Base-by-base conservation (phyloP, 2,888 invertebrate genomes). In the Bursaphelenchus okinawaensis region DNA sequence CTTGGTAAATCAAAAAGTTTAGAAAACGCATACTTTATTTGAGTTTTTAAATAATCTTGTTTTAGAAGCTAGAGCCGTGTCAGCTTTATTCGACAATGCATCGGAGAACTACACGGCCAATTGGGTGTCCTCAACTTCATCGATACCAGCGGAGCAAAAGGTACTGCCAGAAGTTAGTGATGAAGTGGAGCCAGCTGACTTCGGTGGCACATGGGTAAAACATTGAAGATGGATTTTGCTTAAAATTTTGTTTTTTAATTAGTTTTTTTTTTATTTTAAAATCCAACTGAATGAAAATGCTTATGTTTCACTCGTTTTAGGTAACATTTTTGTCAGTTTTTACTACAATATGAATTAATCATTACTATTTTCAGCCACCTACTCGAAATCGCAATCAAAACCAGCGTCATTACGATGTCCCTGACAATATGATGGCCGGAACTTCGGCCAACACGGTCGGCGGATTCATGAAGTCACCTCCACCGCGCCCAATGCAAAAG, bases 41-140 rank as follows among this genome's bases (percentile, higher is more conserved):
- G 29, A 29, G 12, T 29, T 12, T 29, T 29, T 29, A 12, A 29
- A 12, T 40, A 6, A 40, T 16, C n/a, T 40, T 4, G 40, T 40
- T 40, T 40, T n/a, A 40, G 40, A 40, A 4, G 16, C 40, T 16
- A 40, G 40, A 40, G 12, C 40, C 12, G 40, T 40, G 16, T 40
- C 40, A 40, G 40, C 65, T 12, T 9, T 65, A 52, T 65, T 66
- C 24, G 65, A 65, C 65, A 65, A 65, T 23, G 24, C 59, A 12
- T 50, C 61, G 9, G 67, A 68, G 2, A 68, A 63, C 29, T 78
- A 78, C 65, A 78, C 78, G 4, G 78, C 78, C 6, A 71, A 65
- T 20, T 78, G 78, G 78, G 78, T 78, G 9, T 75, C 75, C 63
- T 72, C 72, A 19, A 77, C 78, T 8, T 74, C 75, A 4, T 75